phyloP scores from a whole-genome alignment of 23 tunicate genomes.

The Oikopleura albicans region DNA sequence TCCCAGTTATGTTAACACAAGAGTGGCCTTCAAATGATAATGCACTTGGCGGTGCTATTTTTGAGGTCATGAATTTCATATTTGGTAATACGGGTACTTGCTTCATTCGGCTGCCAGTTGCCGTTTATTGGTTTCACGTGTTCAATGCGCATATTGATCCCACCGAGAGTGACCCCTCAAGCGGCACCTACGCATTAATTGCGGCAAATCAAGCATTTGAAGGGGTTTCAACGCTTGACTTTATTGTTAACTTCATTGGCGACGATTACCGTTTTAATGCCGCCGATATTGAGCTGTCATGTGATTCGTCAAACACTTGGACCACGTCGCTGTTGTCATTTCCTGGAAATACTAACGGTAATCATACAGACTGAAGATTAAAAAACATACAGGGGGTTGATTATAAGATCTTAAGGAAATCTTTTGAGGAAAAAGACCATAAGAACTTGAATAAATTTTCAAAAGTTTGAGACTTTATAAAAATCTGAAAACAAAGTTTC shows the following conservation, averaged over 20 bases:
- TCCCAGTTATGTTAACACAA: neutral
- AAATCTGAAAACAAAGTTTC: too few species aligned
- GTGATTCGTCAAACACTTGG: neutral
- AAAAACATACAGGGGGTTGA: too few species aligned
- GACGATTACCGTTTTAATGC: neutral
- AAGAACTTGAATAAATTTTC: too few species aligned
- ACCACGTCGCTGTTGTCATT: neutral
- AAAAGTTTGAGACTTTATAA: too few species aligned
- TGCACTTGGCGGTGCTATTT: slow-evolving; percentile 13
- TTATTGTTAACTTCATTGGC: slow-evolving; percentile 1
- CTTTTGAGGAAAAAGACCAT: too few species aligned
- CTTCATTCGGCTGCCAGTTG: neutral
- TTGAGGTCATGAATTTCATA: slow-evolving; percentile 12
- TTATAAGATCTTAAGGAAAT: too few species aligned
- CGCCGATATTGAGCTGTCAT: neutral
- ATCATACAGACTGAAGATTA: too few species aligned
- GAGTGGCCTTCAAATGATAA: slow-evolving; percentile 10
- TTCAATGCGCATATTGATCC: slow-evolving; percentile 14
- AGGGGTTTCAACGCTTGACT: neutral
- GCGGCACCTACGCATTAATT: neutral
- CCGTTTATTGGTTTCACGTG: slow-evolving; percentile 15
- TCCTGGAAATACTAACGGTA: slow-evolving; percentile 11
- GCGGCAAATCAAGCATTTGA: slow-evolving; percentile 16
- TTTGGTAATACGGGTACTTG: neutral
- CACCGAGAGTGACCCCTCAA: slow-evolving; percentile 1